Evolutionary conservation across 2,113 vertebrate genomes (phyloP).

Genomic region (Triplophysa rosa): DNA sequence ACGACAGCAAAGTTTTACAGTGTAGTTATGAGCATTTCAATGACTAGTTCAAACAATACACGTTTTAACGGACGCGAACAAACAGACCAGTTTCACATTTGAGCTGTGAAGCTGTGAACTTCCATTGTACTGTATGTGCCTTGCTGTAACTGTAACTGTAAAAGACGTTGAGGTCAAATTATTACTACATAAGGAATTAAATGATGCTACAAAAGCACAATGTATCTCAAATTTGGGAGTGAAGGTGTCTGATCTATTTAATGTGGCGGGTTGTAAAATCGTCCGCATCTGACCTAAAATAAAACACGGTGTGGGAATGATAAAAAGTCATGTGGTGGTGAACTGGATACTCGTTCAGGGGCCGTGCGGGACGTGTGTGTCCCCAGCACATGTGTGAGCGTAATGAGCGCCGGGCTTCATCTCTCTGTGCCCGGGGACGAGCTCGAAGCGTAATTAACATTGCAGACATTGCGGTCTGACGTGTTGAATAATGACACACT

Average conservation of each 20-base stretch:
- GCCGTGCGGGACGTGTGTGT: neutral
- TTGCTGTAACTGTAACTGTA: no score
- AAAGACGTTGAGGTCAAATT: no score
- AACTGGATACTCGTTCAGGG: slow-evolving; percentile 43
- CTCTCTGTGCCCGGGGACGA: slow-evolving; percentile 51
- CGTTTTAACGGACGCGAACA: no score
- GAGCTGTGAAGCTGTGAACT: no score
- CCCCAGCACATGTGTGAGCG: slow-evolving; percentile 23
- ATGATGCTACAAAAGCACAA: no score
- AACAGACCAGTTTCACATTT: no score
- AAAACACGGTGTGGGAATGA: slow-evolving; percentile 22
- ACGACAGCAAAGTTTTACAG: no score
- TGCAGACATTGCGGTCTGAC: slow-evolving; percentile 66
- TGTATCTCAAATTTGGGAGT: neutral
- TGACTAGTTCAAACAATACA: no score
- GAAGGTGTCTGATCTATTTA: slow-evolving; percentile 1
- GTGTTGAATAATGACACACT: slow-evolving; percentile 69
- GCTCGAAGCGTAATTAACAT: slow-evolving; percentile 70
- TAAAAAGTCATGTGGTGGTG: slow-evolving; percentile 38
- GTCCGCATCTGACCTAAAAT: slow-evolving; percentile 32
- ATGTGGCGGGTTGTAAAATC: neutral
- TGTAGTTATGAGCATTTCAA: no score
- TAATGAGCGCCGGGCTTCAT: slow-evolving; percentile 24
- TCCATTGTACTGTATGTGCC: no score
- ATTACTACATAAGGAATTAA: no score